A percentile compares a stretch with the other conserved stretches of the same genome.
Conservation (phyloP, 2,113 vertebrate genomes). For the Todiramphus chloris region DNA sequence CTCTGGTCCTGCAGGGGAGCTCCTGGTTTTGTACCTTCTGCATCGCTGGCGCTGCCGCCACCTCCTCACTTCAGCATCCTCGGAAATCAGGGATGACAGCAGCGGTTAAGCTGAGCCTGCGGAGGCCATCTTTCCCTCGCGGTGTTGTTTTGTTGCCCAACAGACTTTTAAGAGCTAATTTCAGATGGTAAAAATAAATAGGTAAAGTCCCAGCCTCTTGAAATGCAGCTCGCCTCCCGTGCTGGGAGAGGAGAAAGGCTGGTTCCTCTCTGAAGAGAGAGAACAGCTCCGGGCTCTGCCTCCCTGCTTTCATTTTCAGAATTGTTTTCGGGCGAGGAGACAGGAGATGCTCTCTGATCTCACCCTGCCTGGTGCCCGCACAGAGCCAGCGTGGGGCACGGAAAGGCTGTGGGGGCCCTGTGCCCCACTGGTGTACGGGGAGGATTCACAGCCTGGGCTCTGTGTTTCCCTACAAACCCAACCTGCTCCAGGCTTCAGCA, state of each 20-base stretch:
- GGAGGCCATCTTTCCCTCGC: not conserved
- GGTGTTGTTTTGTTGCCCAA: not conserved
- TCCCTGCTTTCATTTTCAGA: not conserved
- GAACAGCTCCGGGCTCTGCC: not conserved
- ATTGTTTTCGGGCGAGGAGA: not conserved
- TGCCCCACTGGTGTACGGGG: rapidly evolving
- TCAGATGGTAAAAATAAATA: not conserved
- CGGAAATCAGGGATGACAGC: not conserved
- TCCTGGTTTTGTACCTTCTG: rapidly evolving
- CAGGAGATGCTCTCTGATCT: not conserved
- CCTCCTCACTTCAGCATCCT: not conserved
- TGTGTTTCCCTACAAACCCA: not conserved
- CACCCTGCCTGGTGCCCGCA: rapidly evolving
- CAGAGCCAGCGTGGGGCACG: rapidly evolving
- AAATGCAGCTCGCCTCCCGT: conserved; percentile 27
- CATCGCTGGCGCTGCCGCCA: rapidly evolving
- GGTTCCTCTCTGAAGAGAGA: not conserved
- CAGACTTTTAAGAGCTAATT: not conserved
- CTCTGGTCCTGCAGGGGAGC: not conserved
- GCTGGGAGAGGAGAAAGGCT: not conserved
- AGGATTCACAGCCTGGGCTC: not conserved
- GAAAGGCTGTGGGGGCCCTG: not conserved
- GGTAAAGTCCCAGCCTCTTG: not conserved
- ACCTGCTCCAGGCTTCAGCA: not conserved
- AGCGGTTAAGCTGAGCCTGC: not conserved